Base-by-base conservation (phyloP, 1,140 invertebrate genomes). In the Nephila pilipes region DNA sequence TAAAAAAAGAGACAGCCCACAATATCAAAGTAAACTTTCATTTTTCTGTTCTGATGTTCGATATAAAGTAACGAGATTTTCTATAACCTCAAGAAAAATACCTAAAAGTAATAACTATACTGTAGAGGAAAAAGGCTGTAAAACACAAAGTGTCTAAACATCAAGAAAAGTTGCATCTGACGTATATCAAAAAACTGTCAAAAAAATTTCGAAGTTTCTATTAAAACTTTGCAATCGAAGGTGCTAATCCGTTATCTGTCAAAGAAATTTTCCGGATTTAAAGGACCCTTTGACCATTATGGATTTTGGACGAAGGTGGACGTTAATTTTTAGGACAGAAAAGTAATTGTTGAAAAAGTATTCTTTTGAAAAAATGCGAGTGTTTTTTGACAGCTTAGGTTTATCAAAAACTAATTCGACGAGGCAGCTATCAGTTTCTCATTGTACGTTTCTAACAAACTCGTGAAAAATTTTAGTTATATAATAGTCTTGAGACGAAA, bases 221-320 rank as follows among this genome's bases (percentile, higher is more conserved):
- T 83, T 85, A 69, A 92, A 92, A 92, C 81, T 92, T 92, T 92
- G 55, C 20, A 92, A 92, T 92, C 81, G 14, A 60, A 85, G 58
- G 80, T 69, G 90, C 32, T 92, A 92, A 92, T 92, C 90, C 90
- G 80, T 92, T 92, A 85, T 65, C 20, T 38, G 90, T 92, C 90
- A 92, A 92, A 92, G 90, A 92, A 92, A 92, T 92, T 92, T 92
- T 36, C 58, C 36, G 90, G 90, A 92, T 92, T 92, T 92, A 85
- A 85, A 92, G 46, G 38, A 92, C 90, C 90, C 69, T 36, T 85
- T 65, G 90, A 85, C 80, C 90, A 81, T 32, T 65, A 55, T 29
- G 79, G 75, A 79, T 36, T 25, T 54, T 54, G 20, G 63, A 16
- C 18, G 18, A 8, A 22, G 18, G 14, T 20, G 46, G 90, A 69